Percentiles rank a stretch among this genome's conserved stretches.
These are phyloP conservation scores for Papilio glaucus DNA, from an alignment of 1,140 invertebrate species.

Conservation along the genomic window DNA sequence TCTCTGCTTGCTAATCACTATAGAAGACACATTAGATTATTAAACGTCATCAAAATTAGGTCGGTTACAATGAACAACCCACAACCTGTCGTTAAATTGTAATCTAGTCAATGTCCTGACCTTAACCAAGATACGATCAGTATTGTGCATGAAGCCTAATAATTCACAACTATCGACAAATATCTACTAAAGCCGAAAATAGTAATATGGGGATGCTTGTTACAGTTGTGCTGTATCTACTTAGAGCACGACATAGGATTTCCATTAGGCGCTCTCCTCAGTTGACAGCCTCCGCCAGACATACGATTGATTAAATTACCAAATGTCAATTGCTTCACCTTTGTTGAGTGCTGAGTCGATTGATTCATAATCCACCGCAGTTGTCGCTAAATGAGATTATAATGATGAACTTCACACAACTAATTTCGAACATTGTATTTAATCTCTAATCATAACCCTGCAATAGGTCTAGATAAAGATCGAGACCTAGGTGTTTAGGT, in stretches of 20 bases:
- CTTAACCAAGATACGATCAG: not conserved
- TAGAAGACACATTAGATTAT: no score
- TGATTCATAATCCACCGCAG: conserved; percentile 2
- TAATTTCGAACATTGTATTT: not conserved
- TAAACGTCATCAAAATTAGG: no score
- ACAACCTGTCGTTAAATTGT: no score
- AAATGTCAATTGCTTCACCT: conserved; percentile 56
- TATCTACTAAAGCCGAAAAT: conserved; percentile 36
- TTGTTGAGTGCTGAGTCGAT: conserved; percentile 43
- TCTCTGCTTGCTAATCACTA: no score
- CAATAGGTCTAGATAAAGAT: no score
- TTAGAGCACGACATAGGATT: conserved; percentile 68
- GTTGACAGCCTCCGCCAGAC: conserved; percentile 58
- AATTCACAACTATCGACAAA: conserved; percentile 33
- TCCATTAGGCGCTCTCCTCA: conserved; percentile 75
- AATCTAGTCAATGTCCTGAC: not conserved
- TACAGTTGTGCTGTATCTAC: conserved; percentile 47
- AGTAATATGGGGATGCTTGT: conserved; percentile 39
- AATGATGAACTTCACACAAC: not conserved
- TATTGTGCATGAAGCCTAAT: conserved; percentile 13
- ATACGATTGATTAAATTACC: conserved; percentile 71
- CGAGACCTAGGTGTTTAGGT: no score
- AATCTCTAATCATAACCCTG: no score
- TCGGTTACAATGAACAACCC: no score
- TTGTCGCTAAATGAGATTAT: not conserved